Base-by-base conservation (phyloP, 2,888 invertebrate genomes). In the Gibbula magus region DNA sequence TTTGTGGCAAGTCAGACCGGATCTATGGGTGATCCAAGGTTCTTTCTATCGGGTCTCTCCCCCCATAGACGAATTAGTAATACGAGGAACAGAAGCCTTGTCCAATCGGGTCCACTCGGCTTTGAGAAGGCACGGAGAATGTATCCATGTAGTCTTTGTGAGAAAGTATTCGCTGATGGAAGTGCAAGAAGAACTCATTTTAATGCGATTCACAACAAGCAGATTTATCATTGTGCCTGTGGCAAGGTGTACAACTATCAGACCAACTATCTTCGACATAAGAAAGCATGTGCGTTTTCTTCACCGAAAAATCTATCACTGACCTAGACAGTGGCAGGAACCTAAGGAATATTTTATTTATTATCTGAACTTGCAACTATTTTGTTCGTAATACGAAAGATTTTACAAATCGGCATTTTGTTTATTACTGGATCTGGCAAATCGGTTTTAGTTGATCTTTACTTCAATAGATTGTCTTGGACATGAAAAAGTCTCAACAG, bases 191-290 rank as follows among this genome's bases (percentile, higher is more conserved):
- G 70, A 10, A 70, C 35, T 10, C 70, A 70, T n/a, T 20, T 70
- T 4, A 70, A 70, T 39, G 70, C 70, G n/a, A 70, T 70, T 16
- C 70, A 70, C n/a, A 70, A 70, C 39, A 70, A 70, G 18, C 20
- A 35, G 32, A 16, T 39, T 3, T 70, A 70, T 70, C 39, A 32
- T 10, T 56, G 76, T 76, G 56, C 35, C 32, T 76, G 56, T 56
- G 76, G 54, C 0, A 35, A 22, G 56, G 76, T 56, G 0, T 76
- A 32, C 25, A 39, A 61, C 39, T 56, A 39, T 56, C 76, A 76
- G 76, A 76, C 61, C n/a, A 61, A 76, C 61, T 22, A 39, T 61
- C 39, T 22, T 16, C 16, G 56, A 5, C 53, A 76, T 61, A 61
- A 61, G 45, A 56, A 45, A 45, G 20, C 61, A 16, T 70, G 70